Percentiles rank a stretch among this genome's conserved stretches.
Conservation (phyloP, 1,140 invertebrate species). For the Hycleus phaleratus region DNA sequence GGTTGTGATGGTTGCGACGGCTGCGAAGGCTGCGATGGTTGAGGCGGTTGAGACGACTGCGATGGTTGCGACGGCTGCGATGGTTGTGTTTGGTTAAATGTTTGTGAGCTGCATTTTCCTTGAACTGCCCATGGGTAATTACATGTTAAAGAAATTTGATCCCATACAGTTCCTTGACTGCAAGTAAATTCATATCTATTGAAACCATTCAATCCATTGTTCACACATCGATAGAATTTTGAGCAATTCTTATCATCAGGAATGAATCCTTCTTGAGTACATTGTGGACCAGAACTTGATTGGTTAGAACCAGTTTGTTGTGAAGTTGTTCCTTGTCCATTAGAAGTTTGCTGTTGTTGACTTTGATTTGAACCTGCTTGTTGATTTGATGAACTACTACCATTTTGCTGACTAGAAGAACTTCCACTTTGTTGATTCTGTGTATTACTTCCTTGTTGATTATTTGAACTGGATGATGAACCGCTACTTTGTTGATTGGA, state of each 20-base stretch:
- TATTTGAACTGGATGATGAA: background rate
- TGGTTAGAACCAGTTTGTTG: background rate
- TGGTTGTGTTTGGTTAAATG: background rate
- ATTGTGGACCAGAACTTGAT: slow-evolving; percentile 9
- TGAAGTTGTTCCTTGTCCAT: background rate
- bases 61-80: too few relatives aligned
- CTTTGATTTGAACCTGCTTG: background rate
- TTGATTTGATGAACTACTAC: background rate
- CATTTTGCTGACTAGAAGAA: slow-evolving; percentile 6
- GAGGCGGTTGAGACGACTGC: too few relatives aligned
- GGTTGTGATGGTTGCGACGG: too few relatives aligned
- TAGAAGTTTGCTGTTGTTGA: background rate
- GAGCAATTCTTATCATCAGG: slow-evolving; percentile 52
- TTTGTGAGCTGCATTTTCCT: slow-evolving; percentile 6
- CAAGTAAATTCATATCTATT: slow-evolving; percentile 56
- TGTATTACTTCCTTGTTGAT: background rate
- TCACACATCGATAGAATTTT: slow-evolving; percentile 61
- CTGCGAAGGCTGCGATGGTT: too few relatives aligned
- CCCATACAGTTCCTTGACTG: slow-evolving; percentile 42
- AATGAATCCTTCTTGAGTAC: slow-evolving; percentile 49
- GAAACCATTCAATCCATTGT: slow-evolving; percentile 49
- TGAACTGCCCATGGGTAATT: slow-evolving; percentile 9
- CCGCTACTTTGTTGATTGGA: slow-evolving; percentile 2
- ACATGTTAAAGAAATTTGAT: slow-evolving; percentile 10
- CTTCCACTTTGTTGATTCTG: too few relatives aligned